Evolutionary conservation across 2,888 invertebrate species (phyloP), one percentile per base, ranked within the genome.

Genomic region (Scaptomyza flava): DNA sequence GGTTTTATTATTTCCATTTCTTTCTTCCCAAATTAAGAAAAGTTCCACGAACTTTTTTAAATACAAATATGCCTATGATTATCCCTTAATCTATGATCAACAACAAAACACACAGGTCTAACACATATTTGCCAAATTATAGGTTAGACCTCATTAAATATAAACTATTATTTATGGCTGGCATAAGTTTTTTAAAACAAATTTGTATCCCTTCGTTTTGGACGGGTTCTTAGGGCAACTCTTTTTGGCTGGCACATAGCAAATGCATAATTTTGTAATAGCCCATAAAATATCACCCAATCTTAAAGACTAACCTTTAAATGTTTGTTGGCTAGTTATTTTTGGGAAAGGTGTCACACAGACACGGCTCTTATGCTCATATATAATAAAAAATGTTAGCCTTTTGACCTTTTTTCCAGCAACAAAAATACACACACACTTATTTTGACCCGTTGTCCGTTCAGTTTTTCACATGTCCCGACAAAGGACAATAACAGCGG

Each of bases 231-330:
- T 27, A 0, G 6, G 27, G 27, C n/a, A 69, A 57, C 53, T 46
- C 51, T 60, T 68, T 56, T 68, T 51, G 57, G 46, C 54, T 11
- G 14, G 20, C 9, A 31, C 30, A 31, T n/a, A 30, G 34, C 59
- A n/a, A 53, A 60, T 68, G 77, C 45, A 76, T 83, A 79, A 77
- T 86, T 87, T 82, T 83, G 63, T 87, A 87, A 87, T 88, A 87
- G 87, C 81, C 85, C 56, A 87, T 87, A 87, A 87, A 87, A 88
- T 87, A 88, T 87, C 69, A 51, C 64, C 76, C 47, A 45, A 62
- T 69, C 56, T 34, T 38, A 58, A 46, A 50, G 53, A 27, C 50
- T 57, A 43, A 59, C 59, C 46, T 57, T 57, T 47, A 14, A 27
- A 48, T 59, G 60, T 20, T 58, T 53, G 47, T 42, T 47, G 33